Conservation (phyloP, 92 coral and sea anemone genomes). For the Zoanthus solanderi region DNA sequence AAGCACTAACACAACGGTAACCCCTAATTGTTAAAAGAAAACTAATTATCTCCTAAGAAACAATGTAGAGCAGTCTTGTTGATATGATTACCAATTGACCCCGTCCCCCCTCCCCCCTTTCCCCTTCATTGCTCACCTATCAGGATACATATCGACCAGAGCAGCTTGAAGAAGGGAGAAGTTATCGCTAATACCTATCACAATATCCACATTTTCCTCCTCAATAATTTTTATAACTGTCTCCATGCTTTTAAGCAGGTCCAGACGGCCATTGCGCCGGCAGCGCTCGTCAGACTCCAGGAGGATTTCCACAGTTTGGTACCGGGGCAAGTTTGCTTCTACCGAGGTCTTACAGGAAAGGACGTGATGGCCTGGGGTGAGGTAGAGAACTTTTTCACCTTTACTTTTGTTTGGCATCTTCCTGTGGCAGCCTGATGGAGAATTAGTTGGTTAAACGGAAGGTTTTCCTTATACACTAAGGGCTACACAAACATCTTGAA, state of each 20-base stretch:
- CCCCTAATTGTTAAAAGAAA: too few species aligned
- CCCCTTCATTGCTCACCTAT: neutral
- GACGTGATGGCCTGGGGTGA: slow-evolving; percentile 35
- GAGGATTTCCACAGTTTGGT: slow-evolving; percentile 28
- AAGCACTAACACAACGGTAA: too few species aligned
- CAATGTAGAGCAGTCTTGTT: too few species aligned
- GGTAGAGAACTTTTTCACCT: slow-evolving; percentile 29
- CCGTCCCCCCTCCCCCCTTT: too few species aligned
- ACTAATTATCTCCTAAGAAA: too few species aligned
- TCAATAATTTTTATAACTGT: slow-evolving; percentile 10
- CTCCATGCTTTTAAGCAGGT: slow-evolving; percentile 34
- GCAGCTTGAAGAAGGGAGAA: slow-evolving; percentile 38
- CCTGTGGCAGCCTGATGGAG: neutral
- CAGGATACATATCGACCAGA: slow-evolving; percentile 29
- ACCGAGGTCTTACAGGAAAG: slow-evolving; percentile 30
- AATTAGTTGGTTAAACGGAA: neutral
- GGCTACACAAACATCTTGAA: too few species aligned
- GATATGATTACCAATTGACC: too few species aligned
- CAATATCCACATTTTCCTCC: slow-evolving; percentile 33
- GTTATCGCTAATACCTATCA: slow-evolving; percentile 43
- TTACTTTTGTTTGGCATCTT: slow-evolving; percentile 3
- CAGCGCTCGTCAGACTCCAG: slow-evolving; percentile 33
- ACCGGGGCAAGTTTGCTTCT: slow-evolving; percentile 10
- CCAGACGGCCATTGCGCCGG: slow-evolving; percentile 25
- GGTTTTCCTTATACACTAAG: too few species aligned